Evolutionary conservation across 2,888 invertebrate species (phyloP).

Genomic region (Lochmaea capreae): DNA sequence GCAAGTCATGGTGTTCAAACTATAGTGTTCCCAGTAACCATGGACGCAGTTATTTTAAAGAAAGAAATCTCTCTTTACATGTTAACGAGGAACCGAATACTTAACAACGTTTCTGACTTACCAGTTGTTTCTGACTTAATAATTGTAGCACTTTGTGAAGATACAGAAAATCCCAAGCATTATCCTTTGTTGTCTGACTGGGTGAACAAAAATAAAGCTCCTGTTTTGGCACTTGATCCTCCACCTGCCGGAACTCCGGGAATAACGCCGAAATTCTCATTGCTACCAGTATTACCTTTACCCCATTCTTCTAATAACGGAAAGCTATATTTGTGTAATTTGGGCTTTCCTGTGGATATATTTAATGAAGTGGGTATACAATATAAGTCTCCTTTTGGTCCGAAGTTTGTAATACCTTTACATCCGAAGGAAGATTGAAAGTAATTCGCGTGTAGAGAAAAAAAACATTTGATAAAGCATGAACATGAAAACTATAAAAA

Average conservation of each 20-base stretch:
- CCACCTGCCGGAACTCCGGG: constrained; percentile 75
- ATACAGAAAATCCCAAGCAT: constrained; percentile 62
- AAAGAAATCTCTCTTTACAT: constrained; percentile 77
- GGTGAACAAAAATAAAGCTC: constrained; percentile 78
- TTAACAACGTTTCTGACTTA: constrained; percentile 67
- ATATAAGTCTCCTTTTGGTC: constrained; percentile 88
- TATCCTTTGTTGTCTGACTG: constrained; percentile 73
- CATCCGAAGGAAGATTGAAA: constrained; percentile 63
- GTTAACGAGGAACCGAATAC: constrained; percentile 73
- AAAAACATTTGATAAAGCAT: background rate
- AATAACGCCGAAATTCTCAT: constrained; percentile 74
- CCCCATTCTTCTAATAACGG: constrained; percentile 73
- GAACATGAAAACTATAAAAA: background rate
- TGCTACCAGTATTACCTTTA: constrained; percentile 79
- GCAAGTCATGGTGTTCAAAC: constrained; percentile 85
- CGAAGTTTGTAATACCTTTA: constrained; percentile 83
- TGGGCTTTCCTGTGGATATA: constrained; percentile 83
- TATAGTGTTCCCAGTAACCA: constrained; percentile 65
- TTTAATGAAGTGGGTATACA: constrained; percentile 80
- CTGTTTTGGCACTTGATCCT: constrained; percentile 81
- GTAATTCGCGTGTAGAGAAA: background rate
- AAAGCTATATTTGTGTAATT: constrained; percentile 85
- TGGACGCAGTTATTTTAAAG: constrained; percentile 66
- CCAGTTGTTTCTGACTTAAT: constrained; percentile 69
- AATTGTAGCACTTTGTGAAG: constrained; percentile 69